Evolutionary conservation across 1,140 invertebrate genomes (phyloP).

Genomic region (Listronotus oregonensis): DNA sequence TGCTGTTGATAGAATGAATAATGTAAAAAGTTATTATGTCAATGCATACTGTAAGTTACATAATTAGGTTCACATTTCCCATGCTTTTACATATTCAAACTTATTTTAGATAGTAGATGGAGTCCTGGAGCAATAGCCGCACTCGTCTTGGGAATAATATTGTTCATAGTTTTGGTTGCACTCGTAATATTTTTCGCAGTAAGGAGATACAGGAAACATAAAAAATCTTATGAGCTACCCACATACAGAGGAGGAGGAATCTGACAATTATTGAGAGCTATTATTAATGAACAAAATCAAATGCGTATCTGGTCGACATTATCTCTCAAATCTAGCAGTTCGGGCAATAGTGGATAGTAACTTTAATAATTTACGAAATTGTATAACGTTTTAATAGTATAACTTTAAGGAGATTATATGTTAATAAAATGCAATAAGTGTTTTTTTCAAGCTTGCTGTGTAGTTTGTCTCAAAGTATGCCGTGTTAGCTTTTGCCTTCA

Average conservation of each 20-base stretch:
- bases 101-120: conserved; percentile 42
- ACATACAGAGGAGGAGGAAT: conserved; percentile 48
- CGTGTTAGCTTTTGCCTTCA: too few relatives aligned
- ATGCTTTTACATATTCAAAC: conserved; percentile 9
- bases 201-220: conserved; percentile 40
- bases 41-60: conserved; percentile 57
- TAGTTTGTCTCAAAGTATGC: too few relatives aligned
- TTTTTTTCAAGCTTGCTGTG: too few relatives aligned
- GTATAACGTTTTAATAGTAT: too few relatives aligned
- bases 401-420: too few relatives aligned
- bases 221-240: conserved; percentile 53
- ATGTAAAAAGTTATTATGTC: conserved; percentile 49
- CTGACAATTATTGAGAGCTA: conserved; percentile 38
- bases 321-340: conserved; percentile 5
- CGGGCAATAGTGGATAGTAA: conserved; percentile 52
- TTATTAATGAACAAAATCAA: conserved; percentile 37
- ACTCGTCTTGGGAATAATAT: conserved; percentile 56
- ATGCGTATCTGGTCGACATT: conserved; percentile 25
- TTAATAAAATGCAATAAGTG: too few relatives aligned
- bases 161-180: conserved; percentile 55
- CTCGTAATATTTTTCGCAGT: conserved; percentile 50
- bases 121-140: conserved; percentile 58
- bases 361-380: too few relatives aligned
- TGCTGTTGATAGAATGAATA: conserved; percentile 56
- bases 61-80: too few relatives aligned